Base-by-base conservation (phyloP, 2,888 invertebrate species). In the Athalia circularis region DNA sequence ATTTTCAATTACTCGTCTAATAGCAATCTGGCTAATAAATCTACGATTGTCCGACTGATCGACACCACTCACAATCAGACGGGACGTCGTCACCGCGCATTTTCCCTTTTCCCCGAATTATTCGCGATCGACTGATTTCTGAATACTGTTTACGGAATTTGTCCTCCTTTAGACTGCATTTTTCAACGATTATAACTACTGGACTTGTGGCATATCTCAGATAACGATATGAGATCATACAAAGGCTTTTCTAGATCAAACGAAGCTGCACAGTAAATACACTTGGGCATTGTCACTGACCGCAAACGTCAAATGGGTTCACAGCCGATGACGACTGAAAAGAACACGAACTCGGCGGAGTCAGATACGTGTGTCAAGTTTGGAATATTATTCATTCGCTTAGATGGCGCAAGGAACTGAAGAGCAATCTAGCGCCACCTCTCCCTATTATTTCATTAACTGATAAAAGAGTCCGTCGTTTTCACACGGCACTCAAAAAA, bases 401-500 rank as follows among this genome's bases (percentile, higher is more conserved):
- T 15, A 65, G 65, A n/a, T 65, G 65, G 48, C 45, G n/a, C 6
- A 15, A 64, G 45, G 1, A 7, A 47, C 9, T 6, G 54, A 5
- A 50, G 3, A 50, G 50, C n/a, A 7, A 43, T 6, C 52, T 54
- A 52, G 52, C 68, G 68, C 29, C 54, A 68, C 54, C 68, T 68
- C n/a, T 3, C 4, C 13, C 5, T n/a, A 13, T 13, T 5, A 54
- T 54, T 3, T 15, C 13, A 54, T 11, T 4, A 15, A 72, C 43
- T 52, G 11, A 4, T 43, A 2, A 43, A 11, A 52, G 29, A 50
- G 4, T 5, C 13, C 29, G 9, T 11, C 8, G 29, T 8, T 75
- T 75, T 5, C 62, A 75, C 62, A 75, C 75, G 75, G 75, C 75
- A 75, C 75, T 64, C 11, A 61, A 52, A 29, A 59, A 48, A 64